Conservation (phyloP, 2,797 vertebrate species). For the Phoeniculus purpureus region DNA sequence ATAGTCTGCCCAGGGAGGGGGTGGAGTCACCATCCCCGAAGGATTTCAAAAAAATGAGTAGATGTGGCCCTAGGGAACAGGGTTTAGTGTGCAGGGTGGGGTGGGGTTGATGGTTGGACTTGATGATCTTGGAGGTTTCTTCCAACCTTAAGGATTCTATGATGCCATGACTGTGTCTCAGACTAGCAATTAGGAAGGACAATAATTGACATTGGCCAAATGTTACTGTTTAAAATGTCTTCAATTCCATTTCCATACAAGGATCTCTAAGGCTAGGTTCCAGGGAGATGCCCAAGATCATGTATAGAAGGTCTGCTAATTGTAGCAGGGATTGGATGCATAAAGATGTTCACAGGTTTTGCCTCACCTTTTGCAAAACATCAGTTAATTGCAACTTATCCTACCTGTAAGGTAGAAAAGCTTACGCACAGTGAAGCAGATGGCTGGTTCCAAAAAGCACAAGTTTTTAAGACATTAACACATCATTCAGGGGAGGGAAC, state of each 20-base stretch:
- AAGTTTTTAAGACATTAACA: not conserved
- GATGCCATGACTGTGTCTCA: not conserved
- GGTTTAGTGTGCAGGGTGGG: too few relatives aligned
- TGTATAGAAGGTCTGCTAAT: not conserved
- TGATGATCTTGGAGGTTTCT: too few relatives aligned
- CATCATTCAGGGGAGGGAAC: not conserved
- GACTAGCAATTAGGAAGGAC: not conserved
- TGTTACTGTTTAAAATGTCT: not conserved
- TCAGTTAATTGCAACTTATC: not conserved
- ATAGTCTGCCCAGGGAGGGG: too few relatives aligned
- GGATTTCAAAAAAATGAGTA: too few relatives aligned
- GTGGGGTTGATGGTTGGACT: too few relatives aligned
- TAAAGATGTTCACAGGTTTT: not conserved
- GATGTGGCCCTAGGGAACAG: too few relatives aligned
- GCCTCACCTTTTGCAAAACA: not conserved
- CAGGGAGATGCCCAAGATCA: not conserved
- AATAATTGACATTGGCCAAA: not conserved
- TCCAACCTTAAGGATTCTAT: not conserved
- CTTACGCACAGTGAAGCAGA: not conserved
- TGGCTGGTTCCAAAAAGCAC: not conserved
- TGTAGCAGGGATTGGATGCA: not conserved
- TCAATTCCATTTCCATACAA: not conserved
- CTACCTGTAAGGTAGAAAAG: not conserved
- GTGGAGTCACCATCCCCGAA: too few relatives aligned
- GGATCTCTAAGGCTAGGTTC: not conserved